Base-by-base conservation (phyloP, 2,113 vertebrate species). In the Eolophus roseicapilla region DNA sequence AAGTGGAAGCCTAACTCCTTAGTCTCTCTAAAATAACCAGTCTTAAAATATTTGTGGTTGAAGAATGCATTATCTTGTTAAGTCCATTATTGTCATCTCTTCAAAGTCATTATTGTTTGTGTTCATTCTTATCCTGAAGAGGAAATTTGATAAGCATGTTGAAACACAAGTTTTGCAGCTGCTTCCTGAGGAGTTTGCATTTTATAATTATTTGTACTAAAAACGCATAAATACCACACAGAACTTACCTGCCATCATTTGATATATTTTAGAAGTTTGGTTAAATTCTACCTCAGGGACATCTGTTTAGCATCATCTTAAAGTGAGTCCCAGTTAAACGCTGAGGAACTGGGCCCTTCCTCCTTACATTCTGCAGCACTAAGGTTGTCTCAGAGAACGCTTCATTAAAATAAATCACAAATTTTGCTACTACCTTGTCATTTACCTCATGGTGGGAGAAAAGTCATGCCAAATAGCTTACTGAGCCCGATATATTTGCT, bases 371-470 rank as follows among this genome's bases (percentile, higher is more conserved):
- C 63, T 47, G 14, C 5, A 65, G 25, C 9, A 28, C 49, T n/a
- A 53, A 70, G 13, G 5, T 28, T 86, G 23, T 81, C 46, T 88
- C 68, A 75, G 37, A 59, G 41, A 87, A 55, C 9, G 67, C 2
- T 70, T 62, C 41, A 87, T 65, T 73, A 82, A 92, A 87, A 92
- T 65, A 82, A 86, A 90, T 63, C 33, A 67, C 18, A 7, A 64
- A 17, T 93, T 91, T 88, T 83, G 31, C 37, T 52, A 82, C 73
- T 77, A 28, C 41, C 37, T 87, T 86, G 79, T 85, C 67, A 46
- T 89, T 96, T 96, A 89, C 75, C 59, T 77, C 93, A 90, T 88
- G 37, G 43, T 67, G 93, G 37, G 85, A 95, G 46, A 92, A 90
- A 84, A 90, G 59, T 29, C n/a, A 33, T 92, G 43, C 73, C 78